Evolutionary conservation across 2,113 vertebrate genomes (phyloP).

Genomic region (Zingel zingel): DNA sequence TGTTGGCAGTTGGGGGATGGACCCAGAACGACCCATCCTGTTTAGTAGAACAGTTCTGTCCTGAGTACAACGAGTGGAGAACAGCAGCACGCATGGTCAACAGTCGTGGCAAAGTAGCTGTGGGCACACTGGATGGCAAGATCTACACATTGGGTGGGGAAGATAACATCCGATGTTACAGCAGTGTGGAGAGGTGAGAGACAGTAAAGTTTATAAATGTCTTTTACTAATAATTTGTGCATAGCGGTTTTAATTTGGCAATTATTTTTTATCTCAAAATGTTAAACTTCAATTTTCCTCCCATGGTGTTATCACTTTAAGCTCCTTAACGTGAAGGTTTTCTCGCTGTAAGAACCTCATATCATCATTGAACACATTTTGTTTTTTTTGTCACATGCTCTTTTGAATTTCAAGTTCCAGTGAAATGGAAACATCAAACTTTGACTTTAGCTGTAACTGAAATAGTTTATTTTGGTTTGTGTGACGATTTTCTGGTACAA

Average conservation of each 20-base stretch:
- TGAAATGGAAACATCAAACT: conserved; percentile 16
- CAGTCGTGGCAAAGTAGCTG: conserved; percentile 63
- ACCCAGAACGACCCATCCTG: conserved; percentile 67
- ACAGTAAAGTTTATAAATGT: neutral
- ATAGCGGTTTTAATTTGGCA: neutral
- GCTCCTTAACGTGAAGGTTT: neutral
- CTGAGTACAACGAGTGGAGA: conserved; percentile 79
- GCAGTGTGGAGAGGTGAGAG: conserved; percentile 77
- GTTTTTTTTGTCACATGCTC: conserved; percentile 17
- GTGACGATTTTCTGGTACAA: conserved; percentile 5
- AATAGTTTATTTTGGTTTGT: conserved; percentile 19
- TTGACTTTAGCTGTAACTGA: conserved; percentile 31
- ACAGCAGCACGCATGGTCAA: conserved; percentile 64
- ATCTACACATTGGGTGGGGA: conserved; percentile 78
- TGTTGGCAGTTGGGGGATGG: conserved; percentile 77
- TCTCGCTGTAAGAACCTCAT: conserved; percentile 5
- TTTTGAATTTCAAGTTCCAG: conserved; percentile 23
- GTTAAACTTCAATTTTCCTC: neutral
- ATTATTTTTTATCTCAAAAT: neutral
- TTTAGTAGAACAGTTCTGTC: conserved; percentile 75
- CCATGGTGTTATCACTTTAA: neutral
- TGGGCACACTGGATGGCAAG: conserved; percentile 64
- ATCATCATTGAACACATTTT: conserved; percentile 20
- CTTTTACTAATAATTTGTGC: neutral
- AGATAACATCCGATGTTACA: conserved; percentile 70